Evolutionary conservation across 2,113 vertebrate genomes (phyloP).

Genomic region (Colistium nudipinnis): DNA sequence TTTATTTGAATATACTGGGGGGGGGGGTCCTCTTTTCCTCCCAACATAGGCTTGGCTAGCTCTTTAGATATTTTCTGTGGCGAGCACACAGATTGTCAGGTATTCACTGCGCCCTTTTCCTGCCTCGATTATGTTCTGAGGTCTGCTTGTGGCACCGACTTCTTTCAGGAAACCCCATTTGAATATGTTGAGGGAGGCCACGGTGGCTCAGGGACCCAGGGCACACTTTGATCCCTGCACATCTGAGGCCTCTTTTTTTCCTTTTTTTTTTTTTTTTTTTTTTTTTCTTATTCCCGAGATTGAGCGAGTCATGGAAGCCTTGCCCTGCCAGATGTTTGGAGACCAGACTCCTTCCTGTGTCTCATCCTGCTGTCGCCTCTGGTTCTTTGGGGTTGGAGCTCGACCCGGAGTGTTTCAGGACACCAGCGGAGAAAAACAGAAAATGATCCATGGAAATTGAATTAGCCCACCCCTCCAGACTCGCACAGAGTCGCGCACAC

Average conservation of each 20-base stretch:
- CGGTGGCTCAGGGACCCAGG: conserved; percentile 75
- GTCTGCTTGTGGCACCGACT: conserved; percentile 65
- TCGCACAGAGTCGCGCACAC: conserved; percentile 32
- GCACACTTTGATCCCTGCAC: conserved; percentile 79
- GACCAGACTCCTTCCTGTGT: conserved; percentile 80
- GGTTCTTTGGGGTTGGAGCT: conserved; percentile 62
- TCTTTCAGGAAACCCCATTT: conserved; percentile 78
- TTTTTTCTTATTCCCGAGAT: conserved; percentile 70
- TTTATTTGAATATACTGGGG: conserved; percentile 18
- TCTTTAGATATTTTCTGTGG: conserved; percentile 27
- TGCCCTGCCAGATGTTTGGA: conserved; percentile 82
- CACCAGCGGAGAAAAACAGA: conserved; percentile 65
- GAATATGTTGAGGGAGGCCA: conserved; percentile 78
- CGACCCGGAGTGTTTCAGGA: conserved; percentile 68
- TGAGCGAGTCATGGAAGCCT: conserved; percentile 69
- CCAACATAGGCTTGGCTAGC: conserved; percentile 15
- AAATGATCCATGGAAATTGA: conserved; percentile 75
- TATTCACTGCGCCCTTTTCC: conserved; percentile 55
- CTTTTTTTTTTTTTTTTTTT: no score
- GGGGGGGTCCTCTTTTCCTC: conserved; percentile 21
- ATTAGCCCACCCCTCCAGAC: conserved; percentile 70
- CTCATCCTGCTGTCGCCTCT: conserved; percentile 77
- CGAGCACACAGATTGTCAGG: conserved; percentile 58
- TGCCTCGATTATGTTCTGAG: conserved; percentile 58
- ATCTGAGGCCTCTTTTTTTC: conserved; percentile 70